Base-by-base conservation (phyloP, 2,113 vertebrate genomes). In the Prionailurus viverrinus region DNA sequence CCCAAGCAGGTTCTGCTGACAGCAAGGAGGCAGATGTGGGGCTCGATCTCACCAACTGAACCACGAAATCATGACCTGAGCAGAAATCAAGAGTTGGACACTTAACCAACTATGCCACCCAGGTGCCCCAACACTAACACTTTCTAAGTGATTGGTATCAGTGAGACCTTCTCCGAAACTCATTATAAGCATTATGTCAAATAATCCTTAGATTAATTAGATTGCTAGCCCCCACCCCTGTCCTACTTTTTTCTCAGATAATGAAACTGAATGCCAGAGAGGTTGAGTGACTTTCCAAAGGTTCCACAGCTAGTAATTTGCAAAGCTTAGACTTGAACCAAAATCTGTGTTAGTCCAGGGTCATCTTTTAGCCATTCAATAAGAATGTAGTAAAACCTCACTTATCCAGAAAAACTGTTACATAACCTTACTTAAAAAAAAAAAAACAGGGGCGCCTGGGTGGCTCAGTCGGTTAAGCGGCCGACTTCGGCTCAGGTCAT, bases 81-180 rank as follows among this genome's bases (percentile, higher is more conserved):
- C 9, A 61, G 58, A 61, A 61, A 61, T 23, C 21, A 61, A 61
- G 19, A 61, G 18, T 61, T 3, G 21, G 58, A 61, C 8, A 21
- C 21, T 61, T 61, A 61, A 61, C 21, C 58, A 61, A 61, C 58
- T 61, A 8, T 23, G 21, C 21, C 21, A 61, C 58, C 58, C 58
- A 61, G 58, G 58, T 21, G 7, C 58, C 58, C 58, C 58, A 61
- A 23, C 21, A 73, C 6, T 68, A 89, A 76, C 12, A 76, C 68
- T 74, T 93, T 55, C 41, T 89, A 73, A 80, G 45, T 79, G 39
- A 51, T 41, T 48, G 11, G 45, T 71, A 71, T 3, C 63, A 55
- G 15, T 39, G 79, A 92, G 61, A 10, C n/a, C n/a, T n/a, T 73
- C 69, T 36, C 83, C 36, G 86, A 89, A 92, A 53, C 16, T 97